phyloP scores from a whole-genome alignment of 2,888 invertebrate species.

The Acleris laterana region DNA sequence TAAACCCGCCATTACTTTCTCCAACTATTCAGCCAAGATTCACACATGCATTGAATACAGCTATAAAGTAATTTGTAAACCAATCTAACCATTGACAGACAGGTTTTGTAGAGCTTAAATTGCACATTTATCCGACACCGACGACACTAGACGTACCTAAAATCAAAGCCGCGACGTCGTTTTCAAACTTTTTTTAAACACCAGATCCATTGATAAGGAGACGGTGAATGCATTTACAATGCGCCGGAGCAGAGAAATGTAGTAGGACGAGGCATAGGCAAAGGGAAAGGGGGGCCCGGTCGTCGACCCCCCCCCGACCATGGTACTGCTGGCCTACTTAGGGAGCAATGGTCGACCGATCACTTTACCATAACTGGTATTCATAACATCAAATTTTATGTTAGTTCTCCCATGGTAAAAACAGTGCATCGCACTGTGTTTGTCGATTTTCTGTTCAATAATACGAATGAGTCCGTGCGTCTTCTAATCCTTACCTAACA shows the following conservation, averaged over 20 bases:
- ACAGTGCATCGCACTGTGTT: slow-evolving; percentile 9
- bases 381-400: slow-evolving; percentile 42
- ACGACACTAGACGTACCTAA: not conserved
- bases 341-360: slow-evolving; percentile 45
- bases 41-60: slow-evolving; percentile 50
- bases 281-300: slow-evolving; percentile 59
- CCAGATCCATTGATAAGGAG: slow-evolving; percentile 21
- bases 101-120: slow-evolving; percentile 18
- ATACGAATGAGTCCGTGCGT: not conserved
- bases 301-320: slow-evolving; percentile 70
- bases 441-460: no score
- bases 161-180: not conserved
- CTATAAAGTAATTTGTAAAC: slow-evolving; percentile 50
- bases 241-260: slow-evolving; percentile 70
- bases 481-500: slow-evolving; percentile 46
- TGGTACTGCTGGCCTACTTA: slow-evolving; percentile 80
- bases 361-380: slow-evolving; percentile 50
- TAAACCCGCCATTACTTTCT: slow-evolving; percentile 54
- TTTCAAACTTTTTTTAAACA: not conserved
- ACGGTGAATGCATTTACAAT: slow-evolving; percentile 52
- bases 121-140: not conserved
- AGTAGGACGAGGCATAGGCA: slow-evolving; percentile 59
- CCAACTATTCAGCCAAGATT: slow-evolving; percentile 51
- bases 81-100: slow-evolving; percentile 24
- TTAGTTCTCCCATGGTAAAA: slow-evolving; percentile 14